Base-by-base conservation (phyloP, 2,797 vertebrate species). In the Rhinogobio ventralis region DNA sequence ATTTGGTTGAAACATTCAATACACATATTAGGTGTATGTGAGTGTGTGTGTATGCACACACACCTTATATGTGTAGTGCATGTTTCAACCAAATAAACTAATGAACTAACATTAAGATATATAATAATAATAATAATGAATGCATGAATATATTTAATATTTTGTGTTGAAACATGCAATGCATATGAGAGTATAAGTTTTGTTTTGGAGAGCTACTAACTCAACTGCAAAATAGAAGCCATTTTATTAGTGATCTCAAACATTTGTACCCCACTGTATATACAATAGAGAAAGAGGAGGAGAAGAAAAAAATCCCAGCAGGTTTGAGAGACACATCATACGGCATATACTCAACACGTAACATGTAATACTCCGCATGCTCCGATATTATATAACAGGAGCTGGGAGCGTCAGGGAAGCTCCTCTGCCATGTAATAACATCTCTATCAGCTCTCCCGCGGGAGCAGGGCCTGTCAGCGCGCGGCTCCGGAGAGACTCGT, bases 381-480 rank as follows among this genome's bases (percentile, higher is more conserved):
- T 72, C 45, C 49, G 68, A 85, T 87, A 90, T 92, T 93, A 87
- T 83, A 88, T 30, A 89, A 92, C 90, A 92, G 89, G 90, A 93
- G 77, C 79, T 86, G 81, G 85, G 90, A 88, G 90, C 89, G 87
- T 81, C 88, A 85, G 57, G 57, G 72, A 83, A 66, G 89, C 83
- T 89, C 36, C 90, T 91, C 91, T 91, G 82, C 25, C 88, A 91
- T 93, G 92, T 82, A 75, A 49, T 91, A 93, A 93, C 92, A 68
- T 94, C 94, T 95, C 92, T 93, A 93, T 94, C 91, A 91, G 92
- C 82, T 55, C n/a, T 94, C 94, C 92, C 93, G 11, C 25, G 92
- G 91, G 93, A 92, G 33, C 84, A 28, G 36, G 87, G 86, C 91
- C 92, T 91, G 92, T 93, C 93, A 91, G 91, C 79, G 25, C 72